Conservation (phyloP, 2,888 invertebrate genomes). For the Apamea anceps region DNA sequence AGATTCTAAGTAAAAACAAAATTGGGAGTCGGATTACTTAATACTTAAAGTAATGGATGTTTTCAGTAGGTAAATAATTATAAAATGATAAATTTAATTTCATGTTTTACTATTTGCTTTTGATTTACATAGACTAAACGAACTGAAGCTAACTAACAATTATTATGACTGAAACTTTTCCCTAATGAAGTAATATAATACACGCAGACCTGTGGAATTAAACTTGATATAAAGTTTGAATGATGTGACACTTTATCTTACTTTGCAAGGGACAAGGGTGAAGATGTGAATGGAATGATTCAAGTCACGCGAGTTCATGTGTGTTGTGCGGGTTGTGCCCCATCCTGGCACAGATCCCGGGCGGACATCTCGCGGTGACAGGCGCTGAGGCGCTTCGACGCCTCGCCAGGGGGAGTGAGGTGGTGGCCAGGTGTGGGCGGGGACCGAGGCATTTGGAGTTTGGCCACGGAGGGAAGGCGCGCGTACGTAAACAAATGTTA, state of each 20-base stretch:
- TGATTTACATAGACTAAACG: conserved; percentile 38
- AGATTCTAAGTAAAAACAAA: conserved; percentile 6
- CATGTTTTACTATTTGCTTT: conserved; percentile 20
- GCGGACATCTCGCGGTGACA: conserved; percentile 69
- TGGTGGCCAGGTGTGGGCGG: conserved; percentile 37
- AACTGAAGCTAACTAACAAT: conserved; percentile 36
- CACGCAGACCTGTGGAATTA: conserved; percentile 17
- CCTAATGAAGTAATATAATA: conserved; percentile 33
- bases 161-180: conserved; percentile 27
- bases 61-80: conserved; percentile 33
- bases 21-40: conserved; percentile 22
- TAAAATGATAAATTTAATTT: conserved; percentile 40
- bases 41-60: conserved; percentile 24
- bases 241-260: conserved; percentile 55
- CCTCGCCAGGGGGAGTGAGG: conserved; percentile 44
- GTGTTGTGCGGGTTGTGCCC: conserved; percentile 56
- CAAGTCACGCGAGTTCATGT: conserved; percentile 65
- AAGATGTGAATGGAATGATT: conserved; percentile 57
- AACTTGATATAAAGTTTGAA: conserved; percentile 36
- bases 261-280: conserved; percentile 46
- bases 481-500: conserved; percentile 75
- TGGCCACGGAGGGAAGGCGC: conserved; percentile 67
- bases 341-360: conserved; percentile 50
- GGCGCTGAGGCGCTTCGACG: conserved; percentile 54
- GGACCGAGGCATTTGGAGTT: conserved; percentile 70